phyloP scores from a whole-genome alignment of 2,797 vertebrate genomes.

The Psittacula derbiana region DNA sequence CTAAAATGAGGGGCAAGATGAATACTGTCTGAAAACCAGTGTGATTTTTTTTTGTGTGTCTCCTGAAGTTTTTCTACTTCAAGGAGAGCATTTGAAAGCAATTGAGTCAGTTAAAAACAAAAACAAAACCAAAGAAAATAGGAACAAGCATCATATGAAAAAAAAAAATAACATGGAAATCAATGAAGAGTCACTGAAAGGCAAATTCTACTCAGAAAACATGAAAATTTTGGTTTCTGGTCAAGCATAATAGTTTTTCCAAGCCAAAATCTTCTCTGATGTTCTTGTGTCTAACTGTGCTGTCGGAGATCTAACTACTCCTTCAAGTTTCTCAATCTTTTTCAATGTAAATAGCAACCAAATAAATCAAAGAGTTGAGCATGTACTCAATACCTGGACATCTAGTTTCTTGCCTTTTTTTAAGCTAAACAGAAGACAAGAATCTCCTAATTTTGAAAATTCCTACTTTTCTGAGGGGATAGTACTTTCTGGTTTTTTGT shows the following conservation, averaged over 20 bases:
- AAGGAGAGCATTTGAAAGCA: background rate
- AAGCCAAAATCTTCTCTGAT: background rate
- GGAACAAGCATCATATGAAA: background rate
- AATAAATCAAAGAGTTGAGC: background rate
- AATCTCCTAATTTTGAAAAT: background rate
- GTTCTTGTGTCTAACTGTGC: background rate
- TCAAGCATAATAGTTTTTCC: background rate
- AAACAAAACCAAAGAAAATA: background rate
- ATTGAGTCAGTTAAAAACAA: background rate
- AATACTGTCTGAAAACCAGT: background rate
- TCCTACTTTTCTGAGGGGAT: rapidly evolving
- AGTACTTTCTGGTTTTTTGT: background rate
- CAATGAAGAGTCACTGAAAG: background rate
- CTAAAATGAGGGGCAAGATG: background rate
- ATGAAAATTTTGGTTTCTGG: background rate
- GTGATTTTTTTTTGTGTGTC: background rate
- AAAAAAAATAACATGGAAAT: background rate
- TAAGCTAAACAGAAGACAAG: background rate
- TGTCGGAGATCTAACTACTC: background rate
- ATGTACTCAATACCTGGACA: background rate
- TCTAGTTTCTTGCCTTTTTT: background rate
- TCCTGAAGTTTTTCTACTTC: background rate
- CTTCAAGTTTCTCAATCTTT: background rate
- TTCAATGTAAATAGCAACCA: background rate
- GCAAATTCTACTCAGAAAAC: background rate